Percentiles rank a stretch among this genome's conserved stretches.
These are phyloP conservation scores for Noctilio leporinus DNA, from an alignment of 2,113 vertebrate species.

Conservation along the genomic window DNA sequence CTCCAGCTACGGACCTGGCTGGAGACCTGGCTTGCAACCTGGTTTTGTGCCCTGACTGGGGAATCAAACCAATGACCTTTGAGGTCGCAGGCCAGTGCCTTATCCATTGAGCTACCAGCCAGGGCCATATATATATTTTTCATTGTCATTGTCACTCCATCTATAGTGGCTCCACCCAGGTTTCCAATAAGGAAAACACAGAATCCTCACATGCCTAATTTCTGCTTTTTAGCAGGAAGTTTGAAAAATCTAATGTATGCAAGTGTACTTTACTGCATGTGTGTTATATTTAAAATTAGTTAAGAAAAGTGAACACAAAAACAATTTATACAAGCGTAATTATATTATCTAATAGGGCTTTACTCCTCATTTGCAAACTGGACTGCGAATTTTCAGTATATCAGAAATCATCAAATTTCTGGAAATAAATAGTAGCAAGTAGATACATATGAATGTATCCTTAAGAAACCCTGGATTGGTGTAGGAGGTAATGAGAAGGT, in stretches of 20 bases:
- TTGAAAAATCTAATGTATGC: not conserved
- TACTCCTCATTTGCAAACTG: not conserved
- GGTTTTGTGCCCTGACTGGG: too few relatives aligned
- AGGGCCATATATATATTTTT: not conserved
- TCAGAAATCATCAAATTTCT: not conserved
- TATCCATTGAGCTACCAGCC: too few relatives aligned
- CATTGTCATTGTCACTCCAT: not conserved
- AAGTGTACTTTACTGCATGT: not conserved
- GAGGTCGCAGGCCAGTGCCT: too few relatives aligned
- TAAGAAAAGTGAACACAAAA: not conserved
- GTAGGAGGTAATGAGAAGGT: not conserved
- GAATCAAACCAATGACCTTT: too few relatives aligned
- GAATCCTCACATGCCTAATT: not conserved
- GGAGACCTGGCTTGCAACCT: too few relatives aligned
- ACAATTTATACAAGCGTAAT: not conserved
- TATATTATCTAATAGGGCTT: not conserved
- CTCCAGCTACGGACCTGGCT: too few relatives aligned
- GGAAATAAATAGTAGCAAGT: not conserved
- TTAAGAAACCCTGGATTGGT: not conserved
- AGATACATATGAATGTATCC: not conserved
- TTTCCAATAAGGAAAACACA: not conserved
- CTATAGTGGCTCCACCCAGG: not conserved
- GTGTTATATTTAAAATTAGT: not conserved
- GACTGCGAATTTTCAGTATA: not conserved
- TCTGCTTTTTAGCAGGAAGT: constrained; percentile 1